Base-by-base conservation (phyloP, 2,797 vertebrate genomes). In the Danio choprae region DNA sequence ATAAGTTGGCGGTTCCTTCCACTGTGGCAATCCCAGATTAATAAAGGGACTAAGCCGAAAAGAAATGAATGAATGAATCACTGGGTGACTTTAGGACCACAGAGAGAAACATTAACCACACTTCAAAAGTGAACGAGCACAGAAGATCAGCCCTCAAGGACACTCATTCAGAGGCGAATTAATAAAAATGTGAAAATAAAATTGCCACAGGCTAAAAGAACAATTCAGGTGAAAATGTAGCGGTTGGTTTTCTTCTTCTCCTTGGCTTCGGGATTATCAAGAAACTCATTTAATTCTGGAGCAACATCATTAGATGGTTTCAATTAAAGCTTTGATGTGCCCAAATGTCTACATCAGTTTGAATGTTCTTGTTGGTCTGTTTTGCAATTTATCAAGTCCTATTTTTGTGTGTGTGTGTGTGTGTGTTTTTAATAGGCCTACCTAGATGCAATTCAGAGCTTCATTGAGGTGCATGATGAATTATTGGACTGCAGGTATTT, bases 171-270 rank as follows among this genome's bases (percentile, higher is more conserved):
- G 53, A 65, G 18, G 55, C 46, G 41, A 73, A 67, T 72, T 4
- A 55, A 77, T n/a, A 55, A 50, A 71, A 46, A 75, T 51, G 12
- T 48, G 50, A 74, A 59, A 43, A 70, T 20, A 59, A 22, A 65
- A 70, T 56, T 15, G 4, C 79, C 3, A 0, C 8, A 7, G 22
- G 41, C 11, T 63, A 48, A 38, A 55, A 53, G 15, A 65, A 74
- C 50, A 67, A 67, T 56, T 56, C 56, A 76, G 62, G 20, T 67
- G 15, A 44, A 65, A 56, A 65, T 76, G 6, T 38, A 5, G 15
- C 9, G 7, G 6, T 5, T 4, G 10, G 5, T 43, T 40, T 53
- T 20, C 7, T 40, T 43, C 43, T 43, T 7, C 8, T 10, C 6
- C 20, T 10, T 55, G 10, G 62, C 62, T n/a, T 65, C 62, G 10